phyloP scores from a whole-genome alignment of 2,797 vertebrate species.

The Clarias pachynema region DNA sequence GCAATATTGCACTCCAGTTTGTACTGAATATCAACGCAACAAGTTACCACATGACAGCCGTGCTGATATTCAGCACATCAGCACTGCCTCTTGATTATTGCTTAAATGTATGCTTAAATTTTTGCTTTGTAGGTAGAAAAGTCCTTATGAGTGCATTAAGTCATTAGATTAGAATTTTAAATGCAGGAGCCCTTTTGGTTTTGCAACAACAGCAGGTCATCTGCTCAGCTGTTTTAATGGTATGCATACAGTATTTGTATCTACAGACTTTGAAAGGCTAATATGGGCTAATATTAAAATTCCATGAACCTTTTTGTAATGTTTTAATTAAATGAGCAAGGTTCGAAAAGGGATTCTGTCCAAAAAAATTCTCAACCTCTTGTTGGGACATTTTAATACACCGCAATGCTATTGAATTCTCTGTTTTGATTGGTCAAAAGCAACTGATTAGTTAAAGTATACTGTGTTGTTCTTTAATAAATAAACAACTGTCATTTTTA shows the following conservation, averaged over 20 bases:
- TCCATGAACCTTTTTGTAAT: not conserved
- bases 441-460: not conserved
- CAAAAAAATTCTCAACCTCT: not conserved
- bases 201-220: conserved; percentile 3
- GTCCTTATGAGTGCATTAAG: conserved; percentile 17
- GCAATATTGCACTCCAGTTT: too few relatives aligned
- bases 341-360: not conserved
- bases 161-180: conserved; percentile 17
- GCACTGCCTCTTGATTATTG: too few relatives aligned
- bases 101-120: not conserved
- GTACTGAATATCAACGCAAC: too few relatives aligned
- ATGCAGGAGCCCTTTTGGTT: not conserved
- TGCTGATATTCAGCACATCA: too few relatives aligned
- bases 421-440: not conserved
- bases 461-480: not conserved
- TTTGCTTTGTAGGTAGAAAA: conserved; percentile 1
- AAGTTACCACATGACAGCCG: too few relatives aligned
- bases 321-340: not conserved
- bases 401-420: not conserved
- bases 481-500: not conserved
- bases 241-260: not conserved
- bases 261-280: not conserved
- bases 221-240: not conserved
- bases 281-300: not conserved
- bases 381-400: not conserved